Conservation (phyloP, 2,888 invertebrate genomes). For the Lydus trimaculatus region DNA sequence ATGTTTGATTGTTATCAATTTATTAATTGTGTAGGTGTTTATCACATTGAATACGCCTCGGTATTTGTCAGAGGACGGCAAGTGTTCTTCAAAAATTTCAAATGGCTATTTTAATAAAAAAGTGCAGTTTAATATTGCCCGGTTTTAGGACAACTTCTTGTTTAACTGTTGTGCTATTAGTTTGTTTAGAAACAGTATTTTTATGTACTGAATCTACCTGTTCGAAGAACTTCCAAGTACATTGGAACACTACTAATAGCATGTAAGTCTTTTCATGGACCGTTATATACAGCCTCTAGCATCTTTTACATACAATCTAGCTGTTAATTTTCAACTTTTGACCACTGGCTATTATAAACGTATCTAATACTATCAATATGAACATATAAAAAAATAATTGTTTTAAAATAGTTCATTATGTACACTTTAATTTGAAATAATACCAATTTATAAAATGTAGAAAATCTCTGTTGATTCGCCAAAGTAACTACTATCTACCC, state of each 20-base stretch:
- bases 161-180: constrained; percentile 64
- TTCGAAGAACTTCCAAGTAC: constrained; percentile 85
- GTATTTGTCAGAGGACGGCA: constrained; percentile 18
- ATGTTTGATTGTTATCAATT: constrained; percentile 19
- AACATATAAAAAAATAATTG: not conserved
- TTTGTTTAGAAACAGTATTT: constrained; percentile 66
- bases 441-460: not conserved
- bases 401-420: not conserved
- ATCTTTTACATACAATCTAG: constrained; percentile 12
- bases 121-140: constrained; percentile 48
- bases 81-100: constrained; percentile 18
- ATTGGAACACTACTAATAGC: constrained; percentile 91
- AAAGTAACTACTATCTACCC: not conserved
- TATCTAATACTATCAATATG: not conserved
- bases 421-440: not conserved
- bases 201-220: constrained; percentile 71
- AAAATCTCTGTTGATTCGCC: not conserved
- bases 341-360: not conserved
- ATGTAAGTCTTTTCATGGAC: constrained; percentile 65
- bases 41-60: constrained; percentile 19
- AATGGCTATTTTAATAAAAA: constrained; percentile 48
- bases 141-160: constrained; percentile 61
- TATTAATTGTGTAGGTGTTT: constrained; percentile 21
- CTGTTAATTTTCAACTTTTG: constrained; percentile 17
- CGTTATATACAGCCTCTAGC: constrained; percentile 22